Conservation (phyloP, 2,888 invertebrate species). For the Mechanitis mazaeus region DNA sequence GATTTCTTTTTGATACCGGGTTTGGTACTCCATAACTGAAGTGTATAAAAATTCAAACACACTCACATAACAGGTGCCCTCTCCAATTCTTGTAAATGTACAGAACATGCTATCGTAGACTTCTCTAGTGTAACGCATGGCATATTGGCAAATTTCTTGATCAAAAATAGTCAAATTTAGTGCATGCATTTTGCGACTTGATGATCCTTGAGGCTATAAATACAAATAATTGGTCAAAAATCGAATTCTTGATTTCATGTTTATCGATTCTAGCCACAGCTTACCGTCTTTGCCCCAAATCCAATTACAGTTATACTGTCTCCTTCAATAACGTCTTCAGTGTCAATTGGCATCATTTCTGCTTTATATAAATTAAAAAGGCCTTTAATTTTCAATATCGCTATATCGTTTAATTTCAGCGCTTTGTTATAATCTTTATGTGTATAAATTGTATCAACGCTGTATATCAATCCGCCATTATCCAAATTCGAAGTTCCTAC, state of each 20-base stretch:
- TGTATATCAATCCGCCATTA: conserved; percentile 43
- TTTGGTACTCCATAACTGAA: too few relatives aligned
- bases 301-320: conserved; percentile 53
- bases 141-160: conserved; percentile 56
- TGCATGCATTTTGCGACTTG: conserved; percentile 47
- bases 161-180: conserved; percentile 55
- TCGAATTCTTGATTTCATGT: too few relatives aligned
- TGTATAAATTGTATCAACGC: conserved; percentile 42
- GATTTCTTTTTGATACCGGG: too few relatives aligned
- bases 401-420: conserved; percentile 54
- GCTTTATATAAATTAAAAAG: conserved; percentile 44
- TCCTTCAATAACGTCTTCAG: conserved; percentile 43
- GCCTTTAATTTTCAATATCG: conserved; percentile 47
- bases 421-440: conserved; percentile 45
- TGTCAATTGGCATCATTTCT: conserved; percentile 39
- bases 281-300: conserved; percentile 58
- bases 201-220: conserved; percentile 50
- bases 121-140: conserved; percentile 57
- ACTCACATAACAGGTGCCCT: conserved; percentile 67
- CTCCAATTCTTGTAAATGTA: conserved; percentile 57
- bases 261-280: conserved; percentile 8
- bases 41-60: too few relatives aligned
- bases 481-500: conserved; percentile 58
- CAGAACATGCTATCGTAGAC: conserved; percentile 62
- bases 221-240: background rate